Percentiles rank a stretch among this genome's conserved stretches.
phyloP scores from a whole-genome alignment of 92 coral and sea anemone species.

The Epizoanthus stellaris region DNA sequence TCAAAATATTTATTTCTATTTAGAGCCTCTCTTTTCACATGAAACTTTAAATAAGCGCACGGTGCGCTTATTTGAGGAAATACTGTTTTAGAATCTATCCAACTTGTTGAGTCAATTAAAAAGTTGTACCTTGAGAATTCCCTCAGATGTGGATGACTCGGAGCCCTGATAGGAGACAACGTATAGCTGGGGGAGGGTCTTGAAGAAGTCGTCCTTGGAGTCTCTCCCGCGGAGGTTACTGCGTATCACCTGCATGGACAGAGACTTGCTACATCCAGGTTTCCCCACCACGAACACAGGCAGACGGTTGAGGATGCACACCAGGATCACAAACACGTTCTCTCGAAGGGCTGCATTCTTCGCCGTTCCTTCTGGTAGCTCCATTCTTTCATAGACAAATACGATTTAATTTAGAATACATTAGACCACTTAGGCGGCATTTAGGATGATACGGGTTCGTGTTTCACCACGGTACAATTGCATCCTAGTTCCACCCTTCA shows the following conservation, averaged over 20 bases:
- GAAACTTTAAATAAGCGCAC: too few species aligned
- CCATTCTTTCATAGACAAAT: constrained; percentile 34
- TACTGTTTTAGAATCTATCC: too few species aligned
- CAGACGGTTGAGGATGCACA: constrained; percentile 40
- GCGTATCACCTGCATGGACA: constrained; percentile 59
- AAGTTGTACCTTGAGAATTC: constrained; percentile 47
- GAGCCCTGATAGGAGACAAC: constrained; percentile 56
- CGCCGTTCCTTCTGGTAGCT: constrained; percentile 50
- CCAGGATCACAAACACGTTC: constrained; percentile 52
- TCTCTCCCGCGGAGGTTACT: constrained; percentile 49
- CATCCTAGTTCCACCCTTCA: too few species aligned
- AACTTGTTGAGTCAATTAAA: too few species aligned
- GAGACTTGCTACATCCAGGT: constrained; percentile 55
- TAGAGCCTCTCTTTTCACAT: too few species aligned
- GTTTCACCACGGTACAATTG: too few species aligned
- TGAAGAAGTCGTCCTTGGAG: constrained; percentile 46
- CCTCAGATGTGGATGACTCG: constrained; percentile 58
- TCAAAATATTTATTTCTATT: too few species aligned
- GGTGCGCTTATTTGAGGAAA: too few species aligned
- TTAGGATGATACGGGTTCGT: too few species aligned
- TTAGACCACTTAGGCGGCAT: not conserved
- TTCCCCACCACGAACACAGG: constrained; percentile 60
- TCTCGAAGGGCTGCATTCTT: constrained; percentile 50
- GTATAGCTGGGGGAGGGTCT: constrained; percentile 47
- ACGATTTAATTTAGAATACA: not conserved